Evolutionary conservation across 2,113 vertebrate species (phyloP), one percentile per base, ranked within the genome.

Genomic region (Tupaia tana): DNA sequence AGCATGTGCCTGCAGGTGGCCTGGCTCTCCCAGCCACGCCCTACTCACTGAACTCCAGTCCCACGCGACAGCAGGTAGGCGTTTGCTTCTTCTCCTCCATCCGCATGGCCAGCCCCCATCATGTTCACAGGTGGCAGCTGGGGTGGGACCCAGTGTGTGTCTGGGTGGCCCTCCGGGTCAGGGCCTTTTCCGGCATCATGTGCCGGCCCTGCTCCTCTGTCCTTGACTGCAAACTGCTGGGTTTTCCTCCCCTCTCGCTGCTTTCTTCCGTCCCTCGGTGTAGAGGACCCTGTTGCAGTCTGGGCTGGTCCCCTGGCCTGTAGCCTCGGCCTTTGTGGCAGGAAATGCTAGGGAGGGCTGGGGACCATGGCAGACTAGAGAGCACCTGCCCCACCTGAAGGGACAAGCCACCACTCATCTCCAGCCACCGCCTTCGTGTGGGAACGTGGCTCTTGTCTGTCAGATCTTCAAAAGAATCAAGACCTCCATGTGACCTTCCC

Each of bases 341-440:
- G 59, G 56, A 43, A 61, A 16, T 9, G 11, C 20, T 1, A 54
- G 74, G 63, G 85, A 59, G 22, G 31, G 78, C 31, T 19, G n/a
- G 59, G 34, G 34, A n/a, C 83, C 34, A 16, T 18, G 84, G 66
- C 43, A 12, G 24, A 77, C 11, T 22, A 13, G 25, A 59, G 0
- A 4, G 3, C 25, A 19, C 1, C 10, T 66, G 25, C 31, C 34
- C 54, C 1, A 0, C 2, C 7, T 34, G 52, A 20, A 56, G 24
- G 54, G 27, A 29, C 66, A 9, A 2, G 79, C 80, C 0, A 1
- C 52, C 34, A 9, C 71, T 24, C 4, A 4, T 34, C 63, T 64
- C n/a, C 34, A 29, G 43, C 31, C 63, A 27, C 31, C 2, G 10
- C 31, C 54, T n/a, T 31, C 19, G 2, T 0, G 7, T 27, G 24